phyloP scores from a whole-genome alignment of 2,113 vertebrate genomes.

The Anguilla rostrata region DNA sequence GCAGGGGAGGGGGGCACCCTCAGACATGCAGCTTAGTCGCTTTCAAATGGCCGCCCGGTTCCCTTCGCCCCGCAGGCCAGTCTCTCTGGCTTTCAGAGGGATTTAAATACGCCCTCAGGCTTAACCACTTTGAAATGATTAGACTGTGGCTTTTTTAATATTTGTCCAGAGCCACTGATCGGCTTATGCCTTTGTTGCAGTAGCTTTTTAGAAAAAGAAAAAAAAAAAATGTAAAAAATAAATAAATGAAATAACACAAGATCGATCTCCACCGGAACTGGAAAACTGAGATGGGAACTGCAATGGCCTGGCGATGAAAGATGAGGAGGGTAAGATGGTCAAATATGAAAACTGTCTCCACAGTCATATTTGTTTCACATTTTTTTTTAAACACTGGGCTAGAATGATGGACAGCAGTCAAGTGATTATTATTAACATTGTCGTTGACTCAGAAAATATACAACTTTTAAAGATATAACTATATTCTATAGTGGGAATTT shows the following conservation, averaged over 20 bases:
- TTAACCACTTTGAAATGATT: constrained; percentile 69
- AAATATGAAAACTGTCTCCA: not conserved
- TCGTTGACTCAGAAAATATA: too few relatives aligned
- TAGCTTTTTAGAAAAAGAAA: constrained; percentile 37
- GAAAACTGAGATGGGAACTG: not conserved
- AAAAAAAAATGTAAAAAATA: not conserved
- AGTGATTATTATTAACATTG: too few relatives aligned
- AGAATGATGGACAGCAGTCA: too few relatives aligned
- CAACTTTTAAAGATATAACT: too few relatives aligned
- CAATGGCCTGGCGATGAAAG: not conserved
- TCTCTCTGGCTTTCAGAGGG: constrained; percentile 56
- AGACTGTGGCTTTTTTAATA: constrained; percentile 63
- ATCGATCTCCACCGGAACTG: not conserved
- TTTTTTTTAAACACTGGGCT: too few relatives aligned
- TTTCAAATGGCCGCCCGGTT: not conserved
- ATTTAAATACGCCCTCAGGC: constrained; percentile 63
- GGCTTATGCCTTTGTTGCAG: constrained; percentile 57
- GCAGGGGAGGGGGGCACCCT: too few relatives aligned
- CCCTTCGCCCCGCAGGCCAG: constrained; percentile 22
- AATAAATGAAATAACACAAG: not conserved
- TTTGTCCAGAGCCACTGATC: constrained; percentile 64
- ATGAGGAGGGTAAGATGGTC: constrained; percentile 33
- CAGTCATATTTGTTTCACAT: too few relatives aligned
- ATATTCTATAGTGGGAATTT: too few relatives aligned
- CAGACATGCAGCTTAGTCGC: not conserved